These are phyloP conservation scores for Slavum lentiscoides DNA, from an alignment of 2,888 invertebrate species.

Conservation along the genomic window DNA sequence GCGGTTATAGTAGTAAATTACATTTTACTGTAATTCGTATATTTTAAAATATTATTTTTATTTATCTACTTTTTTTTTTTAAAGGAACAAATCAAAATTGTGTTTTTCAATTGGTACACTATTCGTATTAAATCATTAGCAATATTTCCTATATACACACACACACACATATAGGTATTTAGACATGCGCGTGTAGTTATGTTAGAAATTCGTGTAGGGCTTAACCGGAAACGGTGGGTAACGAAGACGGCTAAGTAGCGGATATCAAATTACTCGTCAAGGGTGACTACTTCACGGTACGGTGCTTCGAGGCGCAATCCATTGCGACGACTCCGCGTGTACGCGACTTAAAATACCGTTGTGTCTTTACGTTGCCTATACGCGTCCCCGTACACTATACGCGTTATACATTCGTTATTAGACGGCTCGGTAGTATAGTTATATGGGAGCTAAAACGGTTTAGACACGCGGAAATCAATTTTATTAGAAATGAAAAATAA, in stretches of 20 bases:
- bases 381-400: background rate
- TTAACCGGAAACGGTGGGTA: constrained; percentile 29
- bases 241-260: constrained; percentile 45
- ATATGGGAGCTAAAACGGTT: no score
- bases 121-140: no score
- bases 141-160: background rate
- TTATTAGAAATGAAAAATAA: no score
- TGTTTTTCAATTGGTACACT: no score
- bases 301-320: background rate
- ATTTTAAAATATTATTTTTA: no score
- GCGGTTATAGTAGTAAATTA: no score
- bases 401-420: no score
- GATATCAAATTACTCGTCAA: constrained; percentile 36
- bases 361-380: constrained; percentile 22
- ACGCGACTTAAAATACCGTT: background rate
- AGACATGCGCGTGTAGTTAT: background rate
- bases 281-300: constrained; percentile 27
- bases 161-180: background rate
- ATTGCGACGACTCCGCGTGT: background rate
- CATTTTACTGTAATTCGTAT: no score
- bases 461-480: no score
- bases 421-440: no score
- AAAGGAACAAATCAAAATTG: no score
- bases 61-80: no score
- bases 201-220: background rate